phyloP scores from a whole-genome alignment of 1,140 invertebrate species.

The Ceratosolen fusciceps region DNA sequence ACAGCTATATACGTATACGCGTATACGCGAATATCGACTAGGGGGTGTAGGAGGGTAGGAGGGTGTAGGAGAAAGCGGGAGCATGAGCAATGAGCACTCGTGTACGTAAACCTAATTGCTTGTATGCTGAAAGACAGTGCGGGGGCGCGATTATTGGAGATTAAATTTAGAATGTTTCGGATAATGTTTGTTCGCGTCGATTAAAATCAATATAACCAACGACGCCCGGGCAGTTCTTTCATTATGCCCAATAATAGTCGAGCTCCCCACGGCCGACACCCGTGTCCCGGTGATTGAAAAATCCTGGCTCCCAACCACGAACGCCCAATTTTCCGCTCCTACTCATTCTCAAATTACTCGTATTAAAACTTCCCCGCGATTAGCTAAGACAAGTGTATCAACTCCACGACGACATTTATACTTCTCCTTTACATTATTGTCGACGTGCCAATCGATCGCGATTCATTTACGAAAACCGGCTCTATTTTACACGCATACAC shows the following conservation, averaged over 20 bases:
- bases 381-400: too few relatives aligned
- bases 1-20: too few relatives aligned
- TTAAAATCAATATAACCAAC: constrained; percentile 29
- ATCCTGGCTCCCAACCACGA: not conserved
- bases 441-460: too few relatives aligned
- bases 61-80: too few relatives aligned
- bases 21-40: too few relatives aligned
- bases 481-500: too few relatives aligned
- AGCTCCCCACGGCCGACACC: not conserved
- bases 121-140: not conserved
- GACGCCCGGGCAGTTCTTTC: constrained; percentile 7
- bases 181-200: constrained; percentile 31
- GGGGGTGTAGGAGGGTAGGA: too few relatives aligned
- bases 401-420: too few relatives aligned
- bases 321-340: too few relatives aligned
- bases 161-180: constrained; percentile 40
- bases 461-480: too few relatives aligned
- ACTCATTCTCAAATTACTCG: not conserved
- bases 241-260: not conserved
- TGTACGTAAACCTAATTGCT: too few relatives aligned
- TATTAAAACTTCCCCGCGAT: not conserved
- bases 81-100: not conserved
- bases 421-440: too few relatives aligned
- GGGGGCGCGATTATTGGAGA: constrained; percentile 22
- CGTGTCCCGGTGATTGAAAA: constrained; percentile 18